phyloP scores from a whole-genome alignment of 2,888 invertebrate species.

The Aproaerema taeniolella region DNA sequence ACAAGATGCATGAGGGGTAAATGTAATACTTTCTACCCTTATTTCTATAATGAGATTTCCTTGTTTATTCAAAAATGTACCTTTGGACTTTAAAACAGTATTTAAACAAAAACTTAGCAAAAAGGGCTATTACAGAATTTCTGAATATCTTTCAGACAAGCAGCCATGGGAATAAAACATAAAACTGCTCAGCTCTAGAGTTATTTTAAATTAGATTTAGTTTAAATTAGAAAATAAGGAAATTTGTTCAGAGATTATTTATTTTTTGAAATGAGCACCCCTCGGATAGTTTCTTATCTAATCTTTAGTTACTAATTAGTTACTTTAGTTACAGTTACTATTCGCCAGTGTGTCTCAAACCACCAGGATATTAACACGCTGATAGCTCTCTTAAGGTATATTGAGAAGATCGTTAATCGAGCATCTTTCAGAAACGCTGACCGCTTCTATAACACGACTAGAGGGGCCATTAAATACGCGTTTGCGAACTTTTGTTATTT shows the following conservation, averaged over 20 bases:
- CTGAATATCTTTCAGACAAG: no score
- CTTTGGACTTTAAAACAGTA: no score
- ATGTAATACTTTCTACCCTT: no score
- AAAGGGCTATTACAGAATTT: no score
- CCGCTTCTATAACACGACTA: conserved; percentile 37
- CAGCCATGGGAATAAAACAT: neutral
- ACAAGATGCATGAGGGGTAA: no score
- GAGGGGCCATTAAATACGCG: conserved; percentile 40
- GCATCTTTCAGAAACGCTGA: conserved; percentile 60
- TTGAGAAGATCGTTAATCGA: conserved; percentile 60
- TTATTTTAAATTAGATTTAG: no score
- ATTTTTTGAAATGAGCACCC: neutral
- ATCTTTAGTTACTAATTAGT: neutral
- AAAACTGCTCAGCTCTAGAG: neutral
- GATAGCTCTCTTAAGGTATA: conserved; percentile 48
- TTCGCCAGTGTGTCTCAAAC: conserved; percentile 1
- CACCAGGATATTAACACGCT: conserved; percentile 38
- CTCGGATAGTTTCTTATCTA: neutral
- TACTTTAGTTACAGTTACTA: neutral
- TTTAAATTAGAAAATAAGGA: no score
- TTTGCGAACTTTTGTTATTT: no score
- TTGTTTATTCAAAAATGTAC: no score
- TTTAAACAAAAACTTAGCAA: no score
- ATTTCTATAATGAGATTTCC: no score
- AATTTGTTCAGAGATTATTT: neutral